Base-by-base conservation (phyloP, 2,113 vertebrate species). In the Progne subis region DNA sequence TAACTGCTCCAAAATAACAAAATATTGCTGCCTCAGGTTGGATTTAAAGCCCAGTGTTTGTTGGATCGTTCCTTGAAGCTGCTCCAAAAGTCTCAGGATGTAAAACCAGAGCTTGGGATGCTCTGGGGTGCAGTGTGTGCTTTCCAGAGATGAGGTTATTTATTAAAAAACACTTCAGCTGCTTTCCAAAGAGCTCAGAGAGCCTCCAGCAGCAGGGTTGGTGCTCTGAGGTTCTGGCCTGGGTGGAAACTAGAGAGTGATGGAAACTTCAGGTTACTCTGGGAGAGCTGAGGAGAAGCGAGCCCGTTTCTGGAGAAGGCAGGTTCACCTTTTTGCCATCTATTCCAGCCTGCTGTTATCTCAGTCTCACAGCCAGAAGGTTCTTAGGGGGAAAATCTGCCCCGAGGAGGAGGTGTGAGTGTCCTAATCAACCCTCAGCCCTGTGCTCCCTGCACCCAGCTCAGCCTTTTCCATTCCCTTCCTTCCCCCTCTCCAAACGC, bases 361-460 rank as follows among this genome's bases (percentile, higher is more conserved):
- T 85, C 24, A 0, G 34, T 12, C 21, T 34, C 46, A 37, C 89
- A 92, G 60, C 34, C 80, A 91, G 91, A 74, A 96, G 84, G 92
- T 78, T 57, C 72, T 91, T 7, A 10, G 50, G 75, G 91, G 74
- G 63, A 74, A 49, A 78, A 25, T 57, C 55, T 78, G 77, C n/a
- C 5, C 0, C 25, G 76, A 59, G 93, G 83, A 82, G 91, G 95
- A 94, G 95, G 83, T 84, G 89, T 88, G 56, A 43, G 90, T 43
- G 82, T 32, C 1, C 3, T 29, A 50, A 34, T 21, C 86, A 87
- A 71, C 52, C 83, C 89, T 28, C n/a, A 78, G n/a, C 82, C 90
- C 57, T 32, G 7, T 74, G 91, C 13, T 14, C 75, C 41, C 41
- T 6, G 47, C 18, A 6, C 90, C 47, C 6, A 39, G 79, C 76